Percentiles rank a stretch among this genome's conserved stretches.
phyloP scores from a whole-genome alignment of 2,797 vertebrate genomes.

The Sebastes diaconus region DNA sequence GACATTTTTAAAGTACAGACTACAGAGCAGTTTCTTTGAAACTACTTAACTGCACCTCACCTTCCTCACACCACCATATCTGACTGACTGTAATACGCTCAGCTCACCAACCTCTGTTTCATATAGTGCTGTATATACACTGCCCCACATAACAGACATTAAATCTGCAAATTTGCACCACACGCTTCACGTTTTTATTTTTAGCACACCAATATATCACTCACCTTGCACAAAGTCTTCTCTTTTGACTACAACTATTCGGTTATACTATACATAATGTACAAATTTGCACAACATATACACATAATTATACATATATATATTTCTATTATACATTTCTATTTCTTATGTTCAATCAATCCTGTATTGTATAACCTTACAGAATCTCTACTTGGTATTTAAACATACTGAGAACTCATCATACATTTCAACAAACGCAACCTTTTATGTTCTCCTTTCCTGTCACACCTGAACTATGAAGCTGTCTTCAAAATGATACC shows the following conservation, averaged over 20 bases:
- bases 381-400: neutral
- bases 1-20: no score
- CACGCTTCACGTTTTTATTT: neutral
- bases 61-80: neutral
- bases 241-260: neutral
- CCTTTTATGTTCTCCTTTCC: neutral
- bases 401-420: neutral
- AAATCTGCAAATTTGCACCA: no score
- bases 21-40: neutral
- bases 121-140: neutral
- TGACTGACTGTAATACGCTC: neutral
- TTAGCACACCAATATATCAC: neutral
- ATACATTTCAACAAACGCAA: neutral
- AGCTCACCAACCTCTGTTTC: neutral
- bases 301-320: no score
- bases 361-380: neutral
- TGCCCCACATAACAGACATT: neutral
- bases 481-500: neutral
- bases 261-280: neutral
- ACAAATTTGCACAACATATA: neutral
- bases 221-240: neutral
- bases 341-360: neutral
- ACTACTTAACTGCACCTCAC: neutral
- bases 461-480: neutral
- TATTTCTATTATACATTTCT: neutral